Conservation (phyloP, 35 echinoderm and acorn worm genomes). For the Heliocidaris tuberculata region DNA sequence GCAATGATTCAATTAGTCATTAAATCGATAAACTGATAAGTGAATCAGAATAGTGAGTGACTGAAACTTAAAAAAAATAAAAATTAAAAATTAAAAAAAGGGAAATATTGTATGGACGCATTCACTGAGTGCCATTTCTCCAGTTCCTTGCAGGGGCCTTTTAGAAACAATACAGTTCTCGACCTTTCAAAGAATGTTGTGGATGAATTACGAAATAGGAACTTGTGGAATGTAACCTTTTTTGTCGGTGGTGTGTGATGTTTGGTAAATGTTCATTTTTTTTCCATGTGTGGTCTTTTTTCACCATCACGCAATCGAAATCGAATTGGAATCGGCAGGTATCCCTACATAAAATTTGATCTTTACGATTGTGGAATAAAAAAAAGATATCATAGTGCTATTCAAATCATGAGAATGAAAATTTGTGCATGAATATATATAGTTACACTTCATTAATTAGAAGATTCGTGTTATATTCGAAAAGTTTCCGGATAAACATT, state of each 20-base stretch:
- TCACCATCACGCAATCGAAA: not conserved
- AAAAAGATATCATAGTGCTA: no score
- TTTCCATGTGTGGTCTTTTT: not conserved
- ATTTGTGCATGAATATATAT: not conserved
- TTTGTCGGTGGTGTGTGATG: not conserved
- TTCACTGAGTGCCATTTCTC: not conserved
- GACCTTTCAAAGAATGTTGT: not conserved
- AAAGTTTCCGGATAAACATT: not conserved
- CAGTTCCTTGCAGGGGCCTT: not conserved
- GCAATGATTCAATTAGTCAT: no score
- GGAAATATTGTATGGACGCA: not conserved
- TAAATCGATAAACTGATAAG: not conserved
- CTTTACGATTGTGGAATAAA: not conserved
- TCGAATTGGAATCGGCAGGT: not conserved
- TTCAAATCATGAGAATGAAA: not conserved
- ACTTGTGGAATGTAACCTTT: not conserved
- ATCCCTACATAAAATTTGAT: not conserved
- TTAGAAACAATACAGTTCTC: not conserved
- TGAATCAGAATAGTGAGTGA: not conserved
- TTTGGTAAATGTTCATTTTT: not conserved
- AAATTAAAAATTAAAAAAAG: no score
- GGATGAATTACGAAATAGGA: not conserved
- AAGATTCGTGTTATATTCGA: not conserved
- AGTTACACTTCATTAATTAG: no score
- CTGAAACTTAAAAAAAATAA: not conserved